These are phyloP conservation scores for Branchinecta sandiegonensis DNA, from an alignment of 2,888 invertebrate genomes.

Conservation along the genomic window DNA sequence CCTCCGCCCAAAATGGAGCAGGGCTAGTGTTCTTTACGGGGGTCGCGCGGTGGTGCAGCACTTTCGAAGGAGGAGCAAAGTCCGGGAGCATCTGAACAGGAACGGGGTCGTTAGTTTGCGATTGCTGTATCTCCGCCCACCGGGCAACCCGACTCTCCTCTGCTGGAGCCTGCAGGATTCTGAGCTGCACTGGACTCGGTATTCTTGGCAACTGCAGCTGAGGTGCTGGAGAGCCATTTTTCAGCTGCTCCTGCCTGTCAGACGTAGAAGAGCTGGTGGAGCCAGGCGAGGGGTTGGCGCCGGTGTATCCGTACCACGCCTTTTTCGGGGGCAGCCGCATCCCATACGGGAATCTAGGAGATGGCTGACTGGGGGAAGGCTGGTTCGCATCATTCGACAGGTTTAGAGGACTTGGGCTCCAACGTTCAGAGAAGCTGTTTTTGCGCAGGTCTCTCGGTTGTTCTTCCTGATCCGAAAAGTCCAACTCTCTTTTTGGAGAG, in stretches of 20 bases:
- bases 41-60: slow-evolving; percentile 8
- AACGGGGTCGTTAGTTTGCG: not conserved
- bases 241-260: not conserved
- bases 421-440: slow-evolving; percentile 1
- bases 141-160: not conserved
- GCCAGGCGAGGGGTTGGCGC: not conserved
- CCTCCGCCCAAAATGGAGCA: not conserved
- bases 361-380: not conserved
- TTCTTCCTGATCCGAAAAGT: not conserved
- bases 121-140: slow-evolving; percentile 5
- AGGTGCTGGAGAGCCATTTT: not conserved
- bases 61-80: not conserved
- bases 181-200: not conserved
- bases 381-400: not conserved
- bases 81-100: slow-evolving; percentile 12
- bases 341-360: not conserved
- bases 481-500: not conserved
- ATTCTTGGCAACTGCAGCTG: not conserved
- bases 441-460: not conserved
- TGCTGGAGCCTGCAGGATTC: not conserved
- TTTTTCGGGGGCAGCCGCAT: slow-evolving; percentile 1
- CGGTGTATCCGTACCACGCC: not conserved
- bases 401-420: not conserved
- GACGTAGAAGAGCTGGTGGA: slow-evolving; percentile 9
- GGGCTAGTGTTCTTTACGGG: not conserved